phyloP scores from a whole-genome alignment of 1,140 invertebrate genomes.

The Bathynomus jamesi region DNA sequence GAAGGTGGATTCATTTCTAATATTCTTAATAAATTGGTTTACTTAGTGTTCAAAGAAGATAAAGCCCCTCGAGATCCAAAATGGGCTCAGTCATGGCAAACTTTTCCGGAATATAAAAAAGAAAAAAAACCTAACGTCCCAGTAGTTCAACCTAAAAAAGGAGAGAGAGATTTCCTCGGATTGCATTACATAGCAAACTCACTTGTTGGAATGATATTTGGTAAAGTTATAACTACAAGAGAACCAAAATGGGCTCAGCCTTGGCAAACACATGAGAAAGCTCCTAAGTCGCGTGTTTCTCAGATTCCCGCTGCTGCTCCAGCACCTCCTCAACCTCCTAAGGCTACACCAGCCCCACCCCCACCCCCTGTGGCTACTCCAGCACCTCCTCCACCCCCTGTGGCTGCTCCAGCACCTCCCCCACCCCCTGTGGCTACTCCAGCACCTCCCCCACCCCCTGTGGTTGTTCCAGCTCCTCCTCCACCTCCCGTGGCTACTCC shows the following conservation, averaged over 20 bases:
- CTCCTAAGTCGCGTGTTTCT: not conserved
- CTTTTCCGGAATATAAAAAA: constrained; percentile 10
- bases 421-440: not conserved
- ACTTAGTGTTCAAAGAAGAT: not conserved
- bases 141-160: too few species aligned
- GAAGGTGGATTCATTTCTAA: too few species aligned
- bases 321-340: not conserved
- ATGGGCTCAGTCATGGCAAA: constrained; percentile 23
- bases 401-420: constrained; percentile 3
- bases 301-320: constrained; percentile 14
- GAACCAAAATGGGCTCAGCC: constrained; percentile 5
- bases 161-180: not conserved
- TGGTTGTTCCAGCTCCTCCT: not conserved
- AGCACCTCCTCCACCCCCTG: constrained; percentile 18
- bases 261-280: constrained; percentile 2
- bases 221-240: too few species aligned
- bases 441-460: not conserved
- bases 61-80: constrained; percentile 5
- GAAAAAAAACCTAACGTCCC: not conserved
- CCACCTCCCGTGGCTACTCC: not conserved
- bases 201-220: constrained; percentile 6
- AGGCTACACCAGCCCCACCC: constrained; percentile 4
- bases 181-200: not conserved
- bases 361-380: constrained; percentile 10
- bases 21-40: not conserved